Evolutionary conservation across 2,888 invertebrate genomes (phyloP), one percentile per base, ranked within the genome.

Genomic region (Rhaphigaster nebulosa): DNA sequence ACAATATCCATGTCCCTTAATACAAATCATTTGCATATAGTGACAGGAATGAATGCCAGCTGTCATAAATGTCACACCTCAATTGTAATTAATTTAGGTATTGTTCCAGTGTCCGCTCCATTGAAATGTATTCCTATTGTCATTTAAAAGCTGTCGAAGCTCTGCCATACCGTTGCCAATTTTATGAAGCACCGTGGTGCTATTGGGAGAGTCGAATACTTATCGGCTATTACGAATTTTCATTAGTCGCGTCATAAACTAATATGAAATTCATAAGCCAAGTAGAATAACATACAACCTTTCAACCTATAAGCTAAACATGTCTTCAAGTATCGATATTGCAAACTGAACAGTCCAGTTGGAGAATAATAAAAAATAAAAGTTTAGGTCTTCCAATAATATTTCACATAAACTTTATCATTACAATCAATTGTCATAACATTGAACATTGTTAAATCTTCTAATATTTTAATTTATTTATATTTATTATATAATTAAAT

Each of bases 21-120:
- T 29, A 60, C 60, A 60, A 29, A 60, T 60, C 60, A 60, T 60
- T 60, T 60, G 60, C 60, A 60, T 60, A 60, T 60, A 60, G n/a
- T 60, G 60, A 60, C 60, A 29, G 60, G 60, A 60, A 60, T 29
- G 60, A 60, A 60, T 29, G n/a, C 60, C 23, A 26, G n/a, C 60
- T 60, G 60, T 60, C 60, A 60, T n/a, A 60, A 60, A 60, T 29
- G 60, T 60, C 60, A 60, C 60, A 60, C 26, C 29, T 60, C 60
- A 60, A 60, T 29, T 56, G 10, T 60, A 60, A 60, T 60, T 60
- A 60, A n/a, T 60, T 60, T 60, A 2, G 60, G 60, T 60, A 60
- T 60, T 60, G 60, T 60, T n/a, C n/a, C 60, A 60, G 23, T n/a
- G 10, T n/a, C 10, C 60, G 56, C 18, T 23, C n/a, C 60, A 60